Conservation (phyloP, 2,797 vertebrate genomes). For the Coregonus sp. region DNA sequence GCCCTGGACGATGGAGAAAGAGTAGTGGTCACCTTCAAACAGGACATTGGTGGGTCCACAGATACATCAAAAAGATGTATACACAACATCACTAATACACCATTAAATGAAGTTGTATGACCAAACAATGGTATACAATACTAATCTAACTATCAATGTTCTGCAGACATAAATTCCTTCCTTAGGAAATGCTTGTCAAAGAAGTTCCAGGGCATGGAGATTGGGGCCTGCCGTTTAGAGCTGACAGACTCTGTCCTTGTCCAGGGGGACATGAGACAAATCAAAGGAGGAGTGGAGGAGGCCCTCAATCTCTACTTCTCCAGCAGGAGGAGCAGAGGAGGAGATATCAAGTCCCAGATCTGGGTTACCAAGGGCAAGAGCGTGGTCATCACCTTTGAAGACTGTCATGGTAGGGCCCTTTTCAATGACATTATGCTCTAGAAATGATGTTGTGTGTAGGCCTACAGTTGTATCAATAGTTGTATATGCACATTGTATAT, state of each 20-base stretch:
- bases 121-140: not conserved
- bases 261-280: constrained; percentile 42
- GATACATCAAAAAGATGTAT: not conserved
- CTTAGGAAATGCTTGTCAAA: constrained; percentile 48
- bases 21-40: constrained; percentile 59
- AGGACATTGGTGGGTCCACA: constrained; percentile 52
- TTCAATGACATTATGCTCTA: not conserved
- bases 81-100: not conserved
- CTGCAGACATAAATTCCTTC: constrained; percentile 51
- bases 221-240: constrained; percentile 43
- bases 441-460: too few species aligned
- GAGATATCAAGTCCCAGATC: constrained; percentile 35
- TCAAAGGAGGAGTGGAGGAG: constrained; percentile 27
- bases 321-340: constrained; percentile 53
- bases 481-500: too few species aligned
- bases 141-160: not conserved
- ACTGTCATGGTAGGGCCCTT: constrained; percentile 45
- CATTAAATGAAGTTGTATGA: not conserved
- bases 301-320: constrained; percentile 51
- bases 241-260: constrained; percentile 54
- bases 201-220: constrained; percentile 43
- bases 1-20: constrained; percentile 44
- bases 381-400: constrained; percentile 45
- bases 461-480: too few species aligned
- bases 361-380: constrained; percentile 36